Conservation (phyloP, 2,888 invertebrate genomes). For the Amphipyra berbera region DNA sequence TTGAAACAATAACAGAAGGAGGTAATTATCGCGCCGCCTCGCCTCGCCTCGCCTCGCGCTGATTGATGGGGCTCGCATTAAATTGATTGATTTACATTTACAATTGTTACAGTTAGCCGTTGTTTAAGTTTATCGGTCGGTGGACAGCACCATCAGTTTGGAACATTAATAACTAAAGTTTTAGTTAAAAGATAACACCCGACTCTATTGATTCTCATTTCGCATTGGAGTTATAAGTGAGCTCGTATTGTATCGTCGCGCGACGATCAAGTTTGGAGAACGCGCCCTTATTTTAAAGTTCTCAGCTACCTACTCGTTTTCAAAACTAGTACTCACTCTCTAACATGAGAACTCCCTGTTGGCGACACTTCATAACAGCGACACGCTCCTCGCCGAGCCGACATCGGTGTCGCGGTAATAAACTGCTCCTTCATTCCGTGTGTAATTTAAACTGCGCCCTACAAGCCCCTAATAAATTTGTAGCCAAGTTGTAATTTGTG, state of each 20-base stretch:
- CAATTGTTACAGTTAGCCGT: conserved; percentile 20
- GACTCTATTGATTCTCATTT: conserved; percentile 20
- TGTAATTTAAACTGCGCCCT: conserved; percentile 51
- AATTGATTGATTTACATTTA: conserved; percentile 61
- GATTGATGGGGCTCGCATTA: conserved; percentile 57
- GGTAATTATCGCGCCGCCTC: conserved; percentile 30
- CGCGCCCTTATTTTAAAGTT: neutral
- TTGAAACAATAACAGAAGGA: conserved; percentile 36
- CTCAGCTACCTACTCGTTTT: neutral
- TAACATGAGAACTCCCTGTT: neutral
- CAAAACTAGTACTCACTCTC: neutral
- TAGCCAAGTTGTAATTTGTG: conserved; percentile 59
- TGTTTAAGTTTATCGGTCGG: conserved; percentile 18
- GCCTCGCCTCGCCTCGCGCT: conserved; percentile 33
- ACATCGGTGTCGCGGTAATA: conserved; percentile 49
- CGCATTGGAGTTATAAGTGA: conserved; percentile 8
- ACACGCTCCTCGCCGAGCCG: neutral
- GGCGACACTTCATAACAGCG: neutral
- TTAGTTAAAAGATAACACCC: conserved; percentile 44
- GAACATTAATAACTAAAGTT: conserved; percentile 42
- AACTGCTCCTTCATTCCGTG: conserved; percentile 55
- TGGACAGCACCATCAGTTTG: conserved; percentile 17
- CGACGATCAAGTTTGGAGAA: neutral
- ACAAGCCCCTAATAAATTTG: conserved; percentile 61
- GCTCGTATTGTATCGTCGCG: conserved; percentile 5